Percentiles rank a stretch among this genome's conserved stretches.
These are phyloP conservation scores for Leptinotarsa texana DNA, from an alignment of 1,140 invertebrate genomes.

Conservation along the genomic window DNA sequence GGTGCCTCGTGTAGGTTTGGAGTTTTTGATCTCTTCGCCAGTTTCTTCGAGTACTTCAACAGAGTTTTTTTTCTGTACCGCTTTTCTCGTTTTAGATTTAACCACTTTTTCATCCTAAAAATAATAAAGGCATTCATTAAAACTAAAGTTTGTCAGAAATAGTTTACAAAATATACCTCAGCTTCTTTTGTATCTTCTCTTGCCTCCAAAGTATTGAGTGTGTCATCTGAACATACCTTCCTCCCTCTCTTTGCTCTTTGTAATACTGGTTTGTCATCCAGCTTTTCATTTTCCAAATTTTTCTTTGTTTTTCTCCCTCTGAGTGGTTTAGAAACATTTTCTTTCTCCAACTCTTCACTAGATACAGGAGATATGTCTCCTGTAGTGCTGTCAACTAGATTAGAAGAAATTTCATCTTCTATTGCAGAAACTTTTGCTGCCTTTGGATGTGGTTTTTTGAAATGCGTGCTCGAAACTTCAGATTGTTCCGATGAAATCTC, in stretches of 20 bases:
- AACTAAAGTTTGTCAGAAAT: not conserved
- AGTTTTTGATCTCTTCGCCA: not conserved
- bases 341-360: not conserved
- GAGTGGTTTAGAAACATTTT: not conserved
- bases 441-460: not conserved
- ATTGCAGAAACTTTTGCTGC: not conserved
- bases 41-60: not conserved
- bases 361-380: not conserved
- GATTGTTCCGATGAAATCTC: not conserved
- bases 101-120: not conserved
- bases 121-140: not conserved
- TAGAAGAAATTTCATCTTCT: not conserved
- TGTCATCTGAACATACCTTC: not conserved
- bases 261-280: not conserved
- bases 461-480: not conserved
- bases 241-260: not conserved
- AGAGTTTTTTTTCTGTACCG: not conserved
- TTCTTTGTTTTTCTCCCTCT: not conserved
- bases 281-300: not conserved
- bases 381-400: slow-evolving; percentile 7
- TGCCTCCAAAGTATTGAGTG: not conserved
- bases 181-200: not conserved
- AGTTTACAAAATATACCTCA: not conserved
- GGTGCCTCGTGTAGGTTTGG: not conserved
- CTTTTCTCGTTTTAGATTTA: not conserved